phyloP scores from a whole-genome alignment of 2,113 vertebrate species.

The Trogon melanurus region DNA sequence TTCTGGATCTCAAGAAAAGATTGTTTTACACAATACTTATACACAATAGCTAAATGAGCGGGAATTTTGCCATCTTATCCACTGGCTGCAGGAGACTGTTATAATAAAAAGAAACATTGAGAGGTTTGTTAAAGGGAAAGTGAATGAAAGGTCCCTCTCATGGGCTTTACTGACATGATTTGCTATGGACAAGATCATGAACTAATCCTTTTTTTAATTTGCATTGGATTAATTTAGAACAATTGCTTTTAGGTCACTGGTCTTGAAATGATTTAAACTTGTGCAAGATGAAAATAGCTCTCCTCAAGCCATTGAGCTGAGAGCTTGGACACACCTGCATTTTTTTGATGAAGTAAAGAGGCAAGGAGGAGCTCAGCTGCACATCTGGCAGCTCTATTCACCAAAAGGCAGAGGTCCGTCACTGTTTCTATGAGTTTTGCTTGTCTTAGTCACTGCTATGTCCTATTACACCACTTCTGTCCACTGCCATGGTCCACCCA shows the following conservation, averaged over 20 bases:
- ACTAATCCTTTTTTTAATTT: background rate
- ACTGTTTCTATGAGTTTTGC: background rate
- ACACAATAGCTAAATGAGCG: background rate
- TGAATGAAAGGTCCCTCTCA: background rate
- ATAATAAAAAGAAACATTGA: background rate
- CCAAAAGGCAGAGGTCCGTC: background rate
- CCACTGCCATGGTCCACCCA: too few species aligned
- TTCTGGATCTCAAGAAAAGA: background rate
- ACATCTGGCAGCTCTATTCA: background rate
- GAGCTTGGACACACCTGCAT: background rate
- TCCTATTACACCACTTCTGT: background rate
- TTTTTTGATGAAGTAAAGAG: background rate
- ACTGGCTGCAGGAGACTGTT: constrained; percentile 34
- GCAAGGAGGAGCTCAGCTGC: background rate
- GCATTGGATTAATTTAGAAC: background rate
- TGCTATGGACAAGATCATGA: background rate
- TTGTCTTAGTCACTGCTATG: background rate
- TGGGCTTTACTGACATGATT: background rate
- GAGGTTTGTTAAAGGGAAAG: background rate
- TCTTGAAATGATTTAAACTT: background rate
- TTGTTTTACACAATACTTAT: background rate
- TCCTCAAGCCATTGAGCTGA: background rate
- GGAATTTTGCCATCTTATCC: constrained; percentile 21
- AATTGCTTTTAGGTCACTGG: background rate
- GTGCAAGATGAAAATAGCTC: background rate